Evolutionary conservation across 1,140 invertebrate species (phyloP).

Genomic region (Pseudomyrmex flavicornis): DNA sequence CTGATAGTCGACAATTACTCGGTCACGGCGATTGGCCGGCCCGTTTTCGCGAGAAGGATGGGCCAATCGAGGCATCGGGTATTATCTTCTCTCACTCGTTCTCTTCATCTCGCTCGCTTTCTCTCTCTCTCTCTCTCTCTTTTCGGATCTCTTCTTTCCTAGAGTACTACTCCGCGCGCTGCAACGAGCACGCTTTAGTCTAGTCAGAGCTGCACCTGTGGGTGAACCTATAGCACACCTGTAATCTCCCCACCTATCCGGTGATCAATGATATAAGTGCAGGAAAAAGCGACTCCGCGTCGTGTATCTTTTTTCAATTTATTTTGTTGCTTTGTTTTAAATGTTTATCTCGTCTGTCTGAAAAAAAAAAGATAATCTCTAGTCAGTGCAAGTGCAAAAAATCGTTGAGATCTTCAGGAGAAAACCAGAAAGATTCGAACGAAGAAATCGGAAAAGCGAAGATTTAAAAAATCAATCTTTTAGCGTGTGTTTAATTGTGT

Average conservation of each 20-base stretch:
- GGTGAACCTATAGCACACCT: constrained; percentile 67
- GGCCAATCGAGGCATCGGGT: constrained; percentile 73
- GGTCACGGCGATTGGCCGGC: constrained; percentile 74
- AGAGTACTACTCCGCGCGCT: constrained; percentile 65
- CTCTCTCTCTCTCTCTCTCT: constrained; percentile 38
- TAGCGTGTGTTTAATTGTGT: too few relatives aligned
- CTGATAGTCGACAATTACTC: constrained; percentile 77
- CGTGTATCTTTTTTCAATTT: not conserved
- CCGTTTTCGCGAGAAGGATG: constrained; percentile 79
- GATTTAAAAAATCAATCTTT: too few relatives aligned
- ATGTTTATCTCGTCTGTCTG: not conserved
- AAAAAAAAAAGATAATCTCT: constrained; percentile 9
- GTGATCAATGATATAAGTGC: constrained; percentile 9
- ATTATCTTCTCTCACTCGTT: constrained; percentile 57
- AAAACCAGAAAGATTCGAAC: too few relatives aligned
- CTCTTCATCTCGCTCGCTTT: constrained; percentile 14
- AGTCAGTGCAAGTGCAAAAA: constrained; percentile 34
- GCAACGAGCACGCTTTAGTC: constrained; percentile 76
- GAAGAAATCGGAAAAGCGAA: too few relatives aligned
- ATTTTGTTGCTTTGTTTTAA: not conserved
- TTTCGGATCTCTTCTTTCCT: constrained; percentile 62
- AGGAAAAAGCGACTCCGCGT: not conserved
- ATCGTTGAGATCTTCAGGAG: too few relatives aligned
- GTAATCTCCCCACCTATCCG: constrained; percentile 35
- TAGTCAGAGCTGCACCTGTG: constrained; percentile 78